Evolutionary conservation across 2,113 vertebrate species (phyloP).

Genomic region (Podilymbus podiceps): DNA sequence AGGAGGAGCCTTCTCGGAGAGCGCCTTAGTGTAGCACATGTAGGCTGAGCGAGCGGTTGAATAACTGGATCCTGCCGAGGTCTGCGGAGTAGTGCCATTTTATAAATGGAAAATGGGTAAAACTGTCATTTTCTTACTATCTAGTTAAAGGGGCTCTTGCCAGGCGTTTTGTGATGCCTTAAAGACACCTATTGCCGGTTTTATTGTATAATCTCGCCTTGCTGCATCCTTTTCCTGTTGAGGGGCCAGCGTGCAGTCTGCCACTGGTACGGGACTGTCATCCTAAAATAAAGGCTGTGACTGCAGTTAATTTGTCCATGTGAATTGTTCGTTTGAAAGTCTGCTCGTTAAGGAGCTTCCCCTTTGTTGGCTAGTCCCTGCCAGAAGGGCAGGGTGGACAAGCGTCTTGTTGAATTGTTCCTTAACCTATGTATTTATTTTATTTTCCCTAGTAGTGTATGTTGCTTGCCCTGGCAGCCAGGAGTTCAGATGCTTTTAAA

Average conservation of each 20-base stretch:
- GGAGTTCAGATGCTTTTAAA: neutral
- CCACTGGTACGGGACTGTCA: rapidly evolving
- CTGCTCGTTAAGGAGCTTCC: neutral
- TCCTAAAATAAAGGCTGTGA: rapidly evolving
- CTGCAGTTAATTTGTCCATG: rapidly evolving
- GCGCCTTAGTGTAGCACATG: rapidly evolving
- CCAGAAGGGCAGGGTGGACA: neutral
- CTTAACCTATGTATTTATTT: rapidly evolving
- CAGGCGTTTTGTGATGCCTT: neutral
- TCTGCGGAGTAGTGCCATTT: neutral
- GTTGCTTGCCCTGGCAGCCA: neutral
- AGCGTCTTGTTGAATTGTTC: rapidly evolving
- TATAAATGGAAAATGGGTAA: slow-evolving; percentile 66
- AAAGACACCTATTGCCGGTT: rapidly evolving
- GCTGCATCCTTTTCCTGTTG: neutral
- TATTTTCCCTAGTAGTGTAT: rapidly evolving
- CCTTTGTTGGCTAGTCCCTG: rapidly evolving
- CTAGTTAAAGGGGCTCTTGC: neutral
- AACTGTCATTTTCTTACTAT: neutral
- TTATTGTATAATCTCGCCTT: rapidly evolving
- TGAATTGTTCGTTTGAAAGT: neutral
- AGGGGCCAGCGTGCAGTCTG: neutral
- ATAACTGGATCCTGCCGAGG: neutral
- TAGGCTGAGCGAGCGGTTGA: neutral
- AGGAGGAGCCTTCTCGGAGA: neutral